phyloP scores from a whole-genome alignment of 2,888 invertebrate genomes.

The Proisotoma minuta region DNA sequence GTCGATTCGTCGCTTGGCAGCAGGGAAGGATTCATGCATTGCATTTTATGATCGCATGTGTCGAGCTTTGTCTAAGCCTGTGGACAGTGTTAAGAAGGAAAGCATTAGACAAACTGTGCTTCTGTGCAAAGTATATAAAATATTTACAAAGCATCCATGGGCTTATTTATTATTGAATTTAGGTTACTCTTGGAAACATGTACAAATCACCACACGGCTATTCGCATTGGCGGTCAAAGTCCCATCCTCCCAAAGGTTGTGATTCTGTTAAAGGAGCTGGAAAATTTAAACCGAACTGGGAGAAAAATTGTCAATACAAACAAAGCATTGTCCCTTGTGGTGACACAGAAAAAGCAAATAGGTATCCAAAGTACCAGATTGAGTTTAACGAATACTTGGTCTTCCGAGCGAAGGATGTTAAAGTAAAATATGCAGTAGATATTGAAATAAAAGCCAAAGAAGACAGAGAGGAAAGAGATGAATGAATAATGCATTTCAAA shows the following conservation, averaged over 20 bases:
- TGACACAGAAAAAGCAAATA: background rate
- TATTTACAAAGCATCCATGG: background rate
- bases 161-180: background rate
- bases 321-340: constrained; percentile 5
- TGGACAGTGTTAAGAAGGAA: background rate
- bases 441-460: background rate
- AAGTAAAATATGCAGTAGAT: constrained; percentile 6
- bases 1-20: background rate
- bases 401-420: background rate
- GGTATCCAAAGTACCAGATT: constrained; percentile 3
- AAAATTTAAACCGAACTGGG: background rate
- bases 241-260: background rate
- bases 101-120: background rate
- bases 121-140: background rate
- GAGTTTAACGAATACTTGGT: constrained; percentile 14
- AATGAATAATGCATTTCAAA: background rate
- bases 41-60: background rate
- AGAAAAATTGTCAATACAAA: background rate
- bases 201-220: constrained; percentile 1
- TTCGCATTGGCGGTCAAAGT: background rate
- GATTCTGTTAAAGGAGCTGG: background rate
- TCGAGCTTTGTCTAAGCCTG: background rate
- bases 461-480: background rate
- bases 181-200: background rate
- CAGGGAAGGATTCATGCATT: background rate